Evolutionary conservation across 2,113 vertebrate genomes (phyloP).

Genomic region (Equus przewalskii): DNA sequence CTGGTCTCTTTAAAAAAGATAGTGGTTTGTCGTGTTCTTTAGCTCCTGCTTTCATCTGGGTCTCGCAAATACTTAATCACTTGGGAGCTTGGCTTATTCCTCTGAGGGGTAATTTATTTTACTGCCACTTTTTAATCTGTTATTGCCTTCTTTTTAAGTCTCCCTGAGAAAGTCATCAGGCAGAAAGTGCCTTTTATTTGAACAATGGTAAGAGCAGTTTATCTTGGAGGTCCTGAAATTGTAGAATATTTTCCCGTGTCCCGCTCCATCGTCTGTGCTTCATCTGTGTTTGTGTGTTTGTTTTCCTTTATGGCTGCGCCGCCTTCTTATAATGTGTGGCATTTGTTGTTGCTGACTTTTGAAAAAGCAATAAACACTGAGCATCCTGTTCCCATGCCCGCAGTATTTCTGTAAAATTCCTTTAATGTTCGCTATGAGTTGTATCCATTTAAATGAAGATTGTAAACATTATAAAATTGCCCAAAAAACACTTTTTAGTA

Average conservation of each 20-base stretch:
- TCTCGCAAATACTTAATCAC: neutral
- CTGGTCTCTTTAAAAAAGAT: neutral
- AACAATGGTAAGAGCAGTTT: neutral
- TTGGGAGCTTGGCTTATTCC: neutral
- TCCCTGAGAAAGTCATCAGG: constrained; percentile 18
- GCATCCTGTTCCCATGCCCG: neutral
- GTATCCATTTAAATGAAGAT: neutral
- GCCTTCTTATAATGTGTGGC: neutral
- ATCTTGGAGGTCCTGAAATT: neutral
- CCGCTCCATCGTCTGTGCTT: neutral
- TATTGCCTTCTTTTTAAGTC: constrained; percentile 40
- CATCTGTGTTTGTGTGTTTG: neutral
- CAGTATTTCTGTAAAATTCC: neutral
- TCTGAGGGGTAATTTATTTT: constrained; percentile 35
- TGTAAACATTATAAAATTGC: neutral
- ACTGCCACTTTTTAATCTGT: constrained; percentile 47
- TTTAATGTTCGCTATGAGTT: neutral
- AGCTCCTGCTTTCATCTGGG: neutral
- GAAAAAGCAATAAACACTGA: neutral
- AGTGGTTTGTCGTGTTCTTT: neutral
- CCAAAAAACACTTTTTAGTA: neutral
- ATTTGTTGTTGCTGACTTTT: constrained; percentile 42
- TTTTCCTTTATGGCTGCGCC: neutral
- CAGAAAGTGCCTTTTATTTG: neutral
- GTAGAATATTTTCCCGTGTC: neutral